Conservation (phyloP, 2,888 invertebrate genomes). For the Aethes cnicana region DNA sequence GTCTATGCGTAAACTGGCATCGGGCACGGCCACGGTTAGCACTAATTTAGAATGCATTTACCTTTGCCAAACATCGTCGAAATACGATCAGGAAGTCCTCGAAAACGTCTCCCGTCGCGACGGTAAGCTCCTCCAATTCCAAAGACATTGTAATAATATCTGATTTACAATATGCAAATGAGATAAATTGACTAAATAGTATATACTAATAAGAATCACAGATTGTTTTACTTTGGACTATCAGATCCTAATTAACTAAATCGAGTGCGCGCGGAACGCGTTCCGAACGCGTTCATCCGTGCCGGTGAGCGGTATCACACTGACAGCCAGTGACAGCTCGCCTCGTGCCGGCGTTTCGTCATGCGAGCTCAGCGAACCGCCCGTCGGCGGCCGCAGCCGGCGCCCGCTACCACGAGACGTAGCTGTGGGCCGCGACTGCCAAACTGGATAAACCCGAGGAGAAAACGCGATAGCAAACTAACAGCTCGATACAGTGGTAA, state of each 20-base stretch:
- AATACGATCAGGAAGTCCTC: slow-evolving; percentile 88
- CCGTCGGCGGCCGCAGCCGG: slow-evolving; percentile 48
- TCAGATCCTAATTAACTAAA: slow-evolving; percentile 62
- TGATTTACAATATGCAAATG: slow-evolving; percentile 48
- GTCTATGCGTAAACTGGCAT: slow-evolving; percentile 47
- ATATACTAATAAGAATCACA: slow-evolving; percentile 62
- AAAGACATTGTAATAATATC: slow-evolving; percentile 80
- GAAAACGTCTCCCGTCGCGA: slow-evolving; percentile 86
- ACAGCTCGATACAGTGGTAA: slow-evolving; percentile 40
- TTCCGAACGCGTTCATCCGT: slow-evolving; percentile 47
- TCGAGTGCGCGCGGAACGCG: slow-evolving; percentile 54
- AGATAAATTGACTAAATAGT: slow-evolving; percentile 47
- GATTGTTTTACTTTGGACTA: slow-evolving; percentile 54
- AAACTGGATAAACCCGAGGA: slow-evolving; percentile 7
- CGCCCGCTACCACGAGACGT: slow-evolving; percentile 33
- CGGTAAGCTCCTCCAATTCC: slow-evolving; percentile 84
- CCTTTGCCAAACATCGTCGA: slow-evolving; percentile 87
- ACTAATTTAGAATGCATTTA: slow-evolving; percentile 79
- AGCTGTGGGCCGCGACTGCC: slow-evolving; percentile 14
- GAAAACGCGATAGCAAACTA: slow-evolving; percentile 13
- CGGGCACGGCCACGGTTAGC: slow-evolving; percentile 46
- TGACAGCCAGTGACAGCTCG: slow-evolving; percentile 39
- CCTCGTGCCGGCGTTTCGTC: slow-evolving; percentile 46
- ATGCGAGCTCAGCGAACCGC: slow-evolving; percentile 54
- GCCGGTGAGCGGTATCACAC: slow-evolving; percentile 59